Percentiles rank a stretch among this genome's conserved stretches.
phyloP scores from a whole-genome alignment of 2,797 vertebrate species.

The Gadopsis marmoratus region DNA sequence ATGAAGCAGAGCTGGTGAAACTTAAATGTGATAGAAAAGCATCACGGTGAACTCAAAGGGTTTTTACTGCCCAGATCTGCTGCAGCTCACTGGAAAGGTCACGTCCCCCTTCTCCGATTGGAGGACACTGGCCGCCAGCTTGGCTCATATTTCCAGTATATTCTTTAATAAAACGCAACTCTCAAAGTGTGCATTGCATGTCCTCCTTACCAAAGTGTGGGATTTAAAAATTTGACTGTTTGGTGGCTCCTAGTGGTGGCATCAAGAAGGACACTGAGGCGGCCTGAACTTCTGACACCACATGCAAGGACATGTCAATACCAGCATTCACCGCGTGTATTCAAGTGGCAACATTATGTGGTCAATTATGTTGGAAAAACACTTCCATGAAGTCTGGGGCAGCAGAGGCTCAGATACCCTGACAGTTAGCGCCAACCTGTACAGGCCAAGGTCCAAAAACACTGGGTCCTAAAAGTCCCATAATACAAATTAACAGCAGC shows the following conservation, averaged over 20 bases:
- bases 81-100: constrained; percentile 6
- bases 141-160: neutral
- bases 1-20: neutral
- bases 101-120: neutral
- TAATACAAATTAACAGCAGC: neutral
- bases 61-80: neutral
- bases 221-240: neutral
- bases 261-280: neutral
- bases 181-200: neutral
- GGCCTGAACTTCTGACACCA: neutral
- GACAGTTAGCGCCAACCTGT: neutral
- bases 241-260: constrained; percentile 1
- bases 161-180: neutral
- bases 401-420: neutral
- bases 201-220: neutral
- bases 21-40: neutral
- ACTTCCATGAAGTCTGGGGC: neutral
- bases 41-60: neutral
- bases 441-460: neutral
- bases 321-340: neutral
- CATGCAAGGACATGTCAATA: neutral
- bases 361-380: too few species aligned
- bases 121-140: neutral
- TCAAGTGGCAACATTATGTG: neutral
- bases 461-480: neutral